These are phyloP conservation scores for Tetraneura akinire DNA, from an alignment of 1,140 invertebrate genomes.

Conservation along the genomic window DNA sequence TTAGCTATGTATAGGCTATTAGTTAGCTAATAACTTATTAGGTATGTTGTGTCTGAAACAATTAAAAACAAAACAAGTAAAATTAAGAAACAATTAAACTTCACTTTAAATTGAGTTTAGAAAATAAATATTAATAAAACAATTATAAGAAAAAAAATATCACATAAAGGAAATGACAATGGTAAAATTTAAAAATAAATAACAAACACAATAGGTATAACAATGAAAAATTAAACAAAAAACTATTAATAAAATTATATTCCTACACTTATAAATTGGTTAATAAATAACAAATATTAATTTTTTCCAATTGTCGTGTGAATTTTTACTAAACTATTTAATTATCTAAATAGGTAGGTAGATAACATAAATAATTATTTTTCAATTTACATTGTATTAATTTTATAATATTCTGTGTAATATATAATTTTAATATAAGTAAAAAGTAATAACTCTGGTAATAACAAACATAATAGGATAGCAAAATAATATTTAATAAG, in stretches of 20 bases:
- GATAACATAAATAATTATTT: no score
- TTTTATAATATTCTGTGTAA: no score
- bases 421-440: no score
- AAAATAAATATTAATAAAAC: background rate
- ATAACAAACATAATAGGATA: no score
- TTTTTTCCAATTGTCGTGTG: no score
- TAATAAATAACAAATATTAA: no score
- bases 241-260: background rate
- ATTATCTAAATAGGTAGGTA: no score
- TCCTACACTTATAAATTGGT: background rate
- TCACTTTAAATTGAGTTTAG: conserved; percentile 26
- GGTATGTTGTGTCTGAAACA: conserved; percentile 41
- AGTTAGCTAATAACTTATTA: conserved; percentile 25
- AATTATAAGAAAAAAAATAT: conserved; percentile 13
- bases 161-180: background rate
- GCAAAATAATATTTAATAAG: no score
- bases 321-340: no score
- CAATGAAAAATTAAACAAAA: background rate
- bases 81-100: conserved; percentile 31
- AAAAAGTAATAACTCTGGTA: no score
- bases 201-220: background rate
- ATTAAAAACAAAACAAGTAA: conserved; percentile 38
- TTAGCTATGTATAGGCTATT: conserved; percentile 34
- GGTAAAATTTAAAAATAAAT: background rate
- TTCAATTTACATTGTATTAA: no score